phyloP scores from a whole-genome alignment of 2,888 invertebrate species.

The Agonum fuliginosum region DNA sequence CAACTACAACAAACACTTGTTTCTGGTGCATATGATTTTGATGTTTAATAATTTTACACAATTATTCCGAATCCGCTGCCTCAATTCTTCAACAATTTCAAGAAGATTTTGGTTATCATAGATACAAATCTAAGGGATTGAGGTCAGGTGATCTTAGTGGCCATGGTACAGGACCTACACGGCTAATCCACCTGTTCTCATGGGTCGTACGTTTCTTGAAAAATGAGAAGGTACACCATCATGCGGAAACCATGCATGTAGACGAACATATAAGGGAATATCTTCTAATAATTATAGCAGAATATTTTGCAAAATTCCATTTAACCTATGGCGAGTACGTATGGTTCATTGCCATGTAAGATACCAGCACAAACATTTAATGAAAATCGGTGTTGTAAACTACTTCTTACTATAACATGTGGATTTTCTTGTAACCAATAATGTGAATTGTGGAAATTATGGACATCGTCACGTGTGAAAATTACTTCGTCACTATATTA shows the following conservation, averaged over 20 bases:
- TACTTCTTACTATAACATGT: conserved; percentile 11
- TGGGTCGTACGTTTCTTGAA: not conserved
- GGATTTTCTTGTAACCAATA: too few species aligned
- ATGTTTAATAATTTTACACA: too few species aligned
- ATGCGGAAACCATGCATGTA: not conserved
- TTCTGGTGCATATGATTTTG: too few species aligned
- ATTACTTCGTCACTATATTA: too few species aligned
- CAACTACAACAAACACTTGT: too few species aligned
- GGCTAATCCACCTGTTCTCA: not conserved
- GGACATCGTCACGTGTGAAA: too few species aligned
- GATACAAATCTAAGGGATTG: not conserved
- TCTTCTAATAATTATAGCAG: conserved; percentile 7
- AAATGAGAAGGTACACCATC: conserved; percentile 21
- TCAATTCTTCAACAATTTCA: conserved; percentile 2
- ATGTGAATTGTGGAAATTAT: too few species aligned
- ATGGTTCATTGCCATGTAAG: not conserved
- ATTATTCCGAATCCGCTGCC: not conserved
- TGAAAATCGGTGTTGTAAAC: not conserved
- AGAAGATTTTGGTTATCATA: conserved; percentile 11
- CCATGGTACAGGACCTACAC: conserved; percentile 6
- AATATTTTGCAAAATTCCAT: not conserved
- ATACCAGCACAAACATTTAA: not conserved
- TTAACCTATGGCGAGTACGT: not conserved
- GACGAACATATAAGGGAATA: conserved; percentile 2
- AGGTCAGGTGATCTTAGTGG: conserved; percentile 8